Evolutionary conservation across 1,140 invertebrate species (phyloP), one percentile per base, ranked within the genome.

Genomic region (Atopsyche davidsoni): DNA sequence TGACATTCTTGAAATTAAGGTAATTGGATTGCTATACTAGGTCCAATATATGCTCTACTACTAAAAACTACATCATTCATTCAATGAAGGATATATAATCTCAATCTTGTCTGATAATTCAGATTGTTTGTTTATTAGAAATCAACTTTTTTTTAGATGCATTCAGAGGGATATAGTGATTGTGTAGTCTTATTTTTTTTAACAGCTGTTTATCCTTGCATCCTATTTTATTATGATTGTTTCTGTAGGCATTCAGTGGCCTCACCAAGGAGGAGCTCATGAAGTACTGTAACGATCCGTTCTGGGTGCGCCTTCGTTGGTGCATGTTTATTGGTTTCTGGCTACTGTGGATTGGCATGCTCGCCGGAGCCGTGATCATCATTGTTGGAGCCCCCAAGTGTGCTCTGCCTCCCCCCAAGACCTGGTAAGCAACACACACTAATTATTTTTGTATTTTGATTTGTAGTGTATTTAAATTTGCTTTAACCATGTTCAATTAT

Each of bases 281-380:
- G 85, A 91, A 91, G 68, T 90, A 83, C 61, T 89, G 88, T 0
- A 91, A 91, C 62, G 89, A 94, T 70, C 91, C 91, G 22, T 93
- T 92, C 64, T 96, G 92, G 91, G 78, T 92, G 21, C 79, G 81
- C 39, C 68, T 92, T 35, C 78, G 92, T 59, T 91, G 86, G 87
- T 75, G 82, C 53, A 78, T 94, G 42, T 95, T 95, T 63, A 72
- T 89, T 21, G 58, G 81, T 4, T 96, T 95, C 65, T 95, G 92
- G 92, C 53, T 85, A 11, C 61, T 88, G 23, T 96, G 92, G 92
- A 62, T 83, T 40, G 81, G 76, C 24, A 95, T 94, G 90, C 67
- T 95, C 28, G 80, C 80, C 24, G 87, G 86, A 18, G 88, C 91
- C 10, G 78, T 93, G 52, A 70, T 82, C 22, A 93, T 95, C 51